A percentile compares a stretch with the other conserved stretches of the same genome.
phyloP scores from a whole-genome alignment of 2,888 invertebrate species.

The Caenorhabditis japonica region DNA sequence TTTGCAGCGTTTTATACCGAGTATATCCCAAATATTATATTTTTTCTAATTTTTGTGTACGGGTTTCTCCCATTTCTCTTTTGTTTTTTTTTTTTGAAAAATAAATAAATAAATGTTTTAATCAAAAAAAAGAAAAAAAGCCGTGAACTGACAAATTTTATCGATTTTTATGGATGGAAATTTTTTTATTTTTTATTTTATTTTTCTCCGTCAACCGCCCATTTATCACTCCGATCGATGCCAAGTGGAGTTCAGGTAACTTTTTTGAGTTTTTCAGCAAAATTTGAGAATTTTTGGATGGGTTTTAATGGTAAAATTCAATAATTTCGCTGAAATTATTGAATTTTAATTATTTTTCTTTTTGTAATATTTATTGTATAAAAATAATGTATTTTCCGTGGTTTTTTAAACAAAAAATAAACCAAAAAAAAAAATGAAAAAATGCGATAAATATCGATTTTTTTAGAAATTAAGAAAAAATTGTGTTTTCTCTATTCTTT shows the following conservation, averaged over 20 bases:
- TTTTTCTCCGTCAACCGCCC: background rate
- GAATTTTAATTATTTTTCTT: too few relatives aligned
- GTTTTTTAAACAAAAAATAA: constrained; percentile 2
- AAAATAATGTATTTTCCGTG: too few relatives aligned
- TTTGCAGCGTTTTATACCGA: too few relatives aligned
- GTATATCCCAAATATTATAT: too few relatives aligned
- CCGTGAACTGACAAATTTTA: background rate
- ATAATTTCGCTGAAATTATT: background rate
- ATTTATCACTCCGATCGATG: constrained; percentile 8
- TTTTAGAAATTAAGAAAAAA: constrained; percentile 3
- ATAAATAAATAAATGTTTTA: too few relatives aligned
- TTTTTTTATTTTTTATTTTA: too few relatives aligned
- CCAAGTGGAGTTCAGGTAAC: constrained; percentile 42
- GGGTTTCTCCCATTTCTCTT: too few relatives aligned
- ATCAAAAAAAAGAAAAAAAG: constrained; percentile 8
- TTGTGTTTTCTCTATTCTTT: background rate
- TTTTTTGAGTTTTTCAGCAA: constrained; percentile 8
- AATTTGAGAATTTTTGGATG: too few relatives aligned
- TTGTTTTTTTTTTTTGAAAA: too few relatives aligned
- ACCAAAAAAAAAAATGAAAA: constrained; percentile 1
- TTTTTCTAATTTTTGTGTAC: too few relatives aligned
- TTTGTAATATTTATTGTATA: background rate
- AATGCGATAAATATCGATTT: too few relatives aligned
- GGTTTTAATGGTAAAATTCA: background rate
- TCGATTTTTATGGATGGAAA: too few relatives aligned